Percentiles rank a stretch among this genome's conserved stretches.
These are phyloP conservation scores for Eurosta solidaginis DNA, from an alignment of 1,140 invertebrate species.

Conservation along the genomic window DNA sequence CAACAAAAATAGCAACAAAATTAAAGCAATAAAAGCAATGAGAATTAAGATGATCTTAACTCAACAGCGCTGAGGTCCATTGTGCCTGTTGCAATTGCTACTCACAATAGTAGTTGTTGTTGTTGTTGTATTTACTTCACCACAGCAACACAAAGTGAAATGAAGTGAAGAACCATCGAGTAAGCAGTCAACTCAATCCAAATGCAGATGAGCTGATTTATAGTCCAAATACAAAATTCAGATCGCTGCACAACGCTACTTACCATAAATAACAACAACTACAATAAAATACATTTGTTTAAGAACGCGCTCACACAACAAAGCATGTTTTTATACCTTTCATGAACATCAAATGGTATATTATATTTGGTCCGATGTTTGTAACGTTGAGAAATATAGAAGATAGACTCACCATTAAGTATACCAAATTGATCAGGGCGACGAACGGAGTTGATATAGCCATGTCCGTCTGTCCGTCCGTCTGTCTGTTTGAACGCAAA, in stretches of 20 bases:
- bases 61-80: not conserved
- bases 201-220: slow-evolving; percentile 27
- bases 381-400: too few relatives aligned
- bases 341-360: too few relatives aligned
- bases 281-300: too few relatives aligned
- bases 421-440: too few relatives aligned
- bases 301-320: not conserved
- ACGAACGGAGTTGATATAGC: too few relatives aligned
- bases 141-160: not conserved
- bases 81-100: not conserved
- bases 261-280: not conserved
- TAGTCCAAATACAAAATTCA: not conserved
- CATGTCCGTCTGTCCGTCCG: too few relatives aligned
- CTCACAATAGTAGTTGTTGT: too few relatives aligned
- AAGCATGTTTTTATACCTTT: too few relatives aligned
- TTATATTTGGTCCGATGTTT: too few relatives aligned
- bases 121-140: not conserved
- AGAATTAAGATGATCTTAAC: not conserved
- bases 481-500: too few relatives aligned
- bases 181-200: slow-evolving; percentile 1
- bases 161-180: not conserved
- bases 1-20: not conserved
- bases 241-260: not conserved
- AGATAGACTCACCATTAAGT: too few relatives aligned
- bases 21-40: too few relatives aligned